Evolutionary conservation across 2,113 vertebrate genomes (phyloP).

Genomic region (Barnardius zonarius): DNA sequence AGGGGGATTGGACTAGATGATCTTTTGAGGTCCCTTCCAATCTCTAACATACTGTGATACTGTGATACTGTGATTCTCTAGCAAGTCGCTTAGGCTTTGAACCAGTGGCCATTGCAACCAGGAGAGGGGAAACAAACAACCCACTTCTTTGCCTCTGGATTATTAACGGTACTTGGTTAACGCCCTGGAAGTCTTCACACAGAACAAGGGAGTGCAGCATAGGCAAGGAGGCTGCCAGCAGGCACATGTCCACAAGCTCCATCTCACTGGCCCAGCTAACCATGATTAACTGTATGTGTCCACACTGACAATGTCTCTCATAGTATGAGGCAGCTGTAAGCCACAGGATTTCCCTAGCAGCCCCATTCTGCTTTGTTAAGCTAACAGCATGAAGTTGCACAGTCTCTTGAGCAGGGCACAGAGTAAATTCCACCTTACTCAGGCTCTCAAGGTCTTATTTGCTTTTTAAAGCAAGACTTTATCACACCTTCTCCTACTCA

Average conservation of each 20-base stretch:
- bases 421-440: background rate
- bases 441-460: background rate
- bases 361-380: background rate
- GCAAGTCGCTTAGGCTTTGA: background rate
- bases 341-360: accelerated
- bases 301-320: accelerated
- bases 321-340: background rate
- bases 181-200: background rate
- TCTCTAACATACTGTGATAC: too few relatives aligned
- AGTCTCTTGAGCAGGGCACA: background rate
- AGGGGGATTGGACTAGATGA: too few relatives aligned
- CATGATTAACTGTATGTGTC: accelerated
- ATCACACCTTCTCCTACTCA: background rate
- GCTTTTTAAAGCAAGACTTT: background rate
- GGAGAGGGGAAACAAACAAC: background rate
- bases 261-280: background rate
- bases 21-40: too few relatives aligned
- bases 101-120: background rate
- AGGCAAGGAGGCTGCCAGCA: background rate
- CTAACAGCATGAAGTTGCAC: background rate
- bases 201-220: accelerated
- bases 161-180: background rate
- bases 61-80: too few relatives aligned
- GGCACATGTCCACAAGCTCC: background rate
- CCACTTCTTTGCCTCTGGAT: background rate